phyloP scores from a whole-genome alignment of 2,888 invertebrate species.

The Mesopsocus fuscifrons region DNA sequence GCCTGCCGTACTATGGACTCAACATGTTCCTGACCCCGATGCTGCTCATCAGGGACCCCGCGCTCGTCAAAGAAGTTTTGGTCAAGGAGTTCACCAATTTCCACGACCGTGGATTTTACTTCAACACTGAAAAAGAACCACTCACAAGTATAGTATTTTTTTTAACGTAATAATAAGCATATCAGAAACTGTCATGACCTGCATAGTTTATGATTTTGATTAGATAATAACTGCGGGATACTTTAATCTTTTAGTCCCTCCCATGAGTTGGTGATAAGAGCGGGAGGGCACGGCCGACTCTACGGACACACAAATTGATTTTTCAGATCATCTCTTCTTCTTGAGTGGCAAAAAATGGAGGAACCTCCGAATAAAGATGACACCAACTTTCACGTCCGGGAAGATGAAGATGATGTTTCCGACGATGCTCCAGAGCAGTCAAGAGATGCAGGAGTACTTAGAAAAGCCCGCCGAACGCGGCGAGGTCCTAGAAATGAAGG shows the following conservation, averaged over 20 bases:
- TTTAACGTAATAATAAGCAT: too few species aligned
- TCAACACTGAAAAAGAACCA: too few species aligned
- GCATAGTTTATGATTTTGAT: too few species aligned
- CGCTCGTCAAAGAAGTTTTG: not conserved
- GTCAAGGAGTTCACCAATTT: slow-evolving; percentile 41
- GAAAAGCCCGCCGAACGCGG: slow-evolving; percentile 11
- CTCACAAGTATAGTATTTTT: too few species aligned
- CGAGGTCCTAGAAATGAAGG: slow-evolving; percentile 14
- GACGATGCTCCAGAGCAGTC: slow-evolving; percentile 21
- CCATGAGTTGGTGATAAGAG: too few species aligned
- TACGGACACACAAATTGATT: too few species aligned
- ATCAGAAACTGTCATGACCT: too few species aligned
- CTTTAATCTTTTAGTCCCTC: too few species aligned
- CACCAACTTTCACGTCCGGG: slow-evolving; percentile 21
- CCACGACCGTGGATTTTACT: slow-evolving; percentile 41
- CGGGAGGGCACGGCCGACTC: too few species aligned
- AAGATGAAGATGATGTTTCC: slow-evolving; percentile 22
- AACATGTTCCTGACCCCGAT: not conserved
- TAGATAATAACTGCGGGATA: too few species aligned
- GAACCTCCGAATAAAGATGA: slow-evolving; percentile 19
- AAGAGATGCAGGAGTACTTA: slow-evolving; percentile 18
- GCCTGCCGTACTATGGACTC: not conserved
- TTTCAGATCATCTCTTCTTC: slow-evolving; percentile 20
- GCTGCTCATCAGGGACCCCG: not conserved
- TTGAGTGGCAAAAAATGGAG: slow-evolving; percentile 20